Conservation (phyloP, 2,888 invertebrate species). For the Sipha maydis region DNA sequence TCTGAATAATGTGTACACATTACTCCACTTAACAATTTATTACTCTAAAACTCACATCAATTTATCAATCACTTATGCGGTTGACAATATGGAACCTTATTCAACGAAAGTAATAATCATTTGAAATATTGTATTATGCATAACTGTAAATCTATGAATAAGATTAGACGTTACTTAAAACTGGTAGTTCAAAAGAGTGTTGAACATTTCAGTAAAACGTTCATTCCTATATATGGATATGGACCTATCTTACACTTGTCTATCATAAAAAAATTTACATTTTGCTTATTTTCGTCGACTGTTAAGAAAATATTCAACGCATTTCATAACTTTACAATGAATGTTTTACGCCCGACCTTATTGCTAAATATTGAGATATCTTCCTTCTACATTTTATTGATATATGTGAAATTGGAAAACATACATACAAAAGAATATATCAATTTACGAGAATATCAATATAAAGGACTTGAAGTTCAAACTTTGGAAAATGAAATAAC, state of each 20-base stretch:
- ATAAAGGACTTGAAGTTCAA: neutral
- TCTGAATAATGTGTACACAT: constrained; percentile 18
- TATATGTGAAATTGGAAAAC: constrained; percentile 8
- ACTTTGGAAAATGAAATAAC: neutral
- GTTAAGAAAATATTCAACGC: constrained; percentile 23
- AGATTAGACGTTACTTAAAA: neutral
- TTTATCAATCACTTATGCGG: constrained; percentile 31
- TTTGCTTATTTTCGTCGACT: neutral
- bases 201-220: constrained; percentile 47
- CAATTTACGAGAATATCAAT: neutral
- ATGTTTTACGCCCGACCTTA: constrained; percentile 22
- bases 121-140: neutral
- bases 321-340: constrained; percentile 29
- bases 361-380: constrained; percentile 7
- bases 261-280: constrained; percentile 46
- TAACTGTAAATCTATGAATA: neutral
- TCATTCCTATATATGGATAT: neutral
- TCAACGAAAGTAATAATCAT: neutral
- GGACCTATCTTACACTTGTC: neutral
- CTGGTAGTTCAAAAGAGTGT: constrained; percentile 35
- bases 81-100: constrained; percentile 2
- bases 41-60: neutral
- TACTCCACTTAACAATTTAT: constrained; percentile 37
- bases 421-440: constrained; percentile 37
- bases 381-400: constrained; percentile 15